Percentiles rank a stretch among this genome's conserved stretches.
Evolutionary conservation across 2,888 invertebrate genomes (phyloP).

Genomic region (Allygus modestus): DNA sequence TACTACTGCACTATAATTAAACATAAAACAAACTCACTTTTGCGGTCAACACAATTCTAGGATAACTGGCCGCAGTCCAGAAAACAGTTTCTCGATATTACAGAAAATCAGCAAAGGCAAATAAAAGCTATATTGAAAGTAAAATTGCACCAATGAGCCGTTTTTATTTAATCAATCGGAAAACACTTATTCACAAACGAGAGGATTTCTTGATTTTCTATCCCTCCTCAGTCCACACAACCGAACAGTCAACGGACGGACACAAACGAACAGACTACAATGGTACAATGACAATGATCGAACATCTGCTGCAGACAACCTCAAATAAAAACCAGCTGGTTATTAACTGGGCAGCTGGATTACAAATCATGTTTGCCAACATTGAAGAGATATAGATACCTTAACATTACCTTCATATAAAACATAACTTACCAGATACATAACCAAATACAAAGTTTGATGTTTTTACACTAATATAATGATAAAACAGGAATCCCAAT

Average conservation of each 20-base stretch:
- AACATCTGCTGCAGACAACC: neutral
- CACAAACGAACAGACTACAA: neutral
- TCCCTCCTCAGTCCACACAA: neutral
- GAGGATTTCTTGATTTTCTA: neutral
- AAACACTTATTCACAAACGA: neutral
- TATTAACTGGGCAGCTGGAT: too few species aligned
- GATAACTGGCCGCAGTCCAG: neutral
- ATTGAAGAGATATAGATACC: too few species aligned
- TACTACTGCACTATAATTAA: too few species aligned
- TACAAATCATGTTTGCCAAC: too few species aligned
- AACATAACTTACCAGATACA: too few species aligned
- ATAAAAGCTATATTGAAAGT: too few species aligned
- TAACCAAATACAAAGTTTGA: too few species aligned
- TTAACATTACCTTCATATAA: too few species aligned
- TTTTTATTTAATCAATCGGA: neutral
- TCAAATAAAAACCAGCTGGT: neutral
- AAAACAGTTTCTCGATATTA: neutral
- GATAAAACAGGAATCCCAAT: too few species aligned
- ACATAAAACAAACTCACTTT: too few species aligned
- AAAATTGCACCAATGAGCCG: neutral
- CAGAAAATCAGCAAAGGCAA: neutral
- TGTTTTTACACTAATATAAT: too few species aligned
- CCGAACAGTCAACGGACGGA: neutral
- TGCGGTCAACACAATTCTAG: neutral
- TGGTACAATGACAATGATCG: too few species aligned